Evolutionary conservation across 2,797 vertebrate species (phyloP).

Genomic region (Choloepus didactylus): DNA sequence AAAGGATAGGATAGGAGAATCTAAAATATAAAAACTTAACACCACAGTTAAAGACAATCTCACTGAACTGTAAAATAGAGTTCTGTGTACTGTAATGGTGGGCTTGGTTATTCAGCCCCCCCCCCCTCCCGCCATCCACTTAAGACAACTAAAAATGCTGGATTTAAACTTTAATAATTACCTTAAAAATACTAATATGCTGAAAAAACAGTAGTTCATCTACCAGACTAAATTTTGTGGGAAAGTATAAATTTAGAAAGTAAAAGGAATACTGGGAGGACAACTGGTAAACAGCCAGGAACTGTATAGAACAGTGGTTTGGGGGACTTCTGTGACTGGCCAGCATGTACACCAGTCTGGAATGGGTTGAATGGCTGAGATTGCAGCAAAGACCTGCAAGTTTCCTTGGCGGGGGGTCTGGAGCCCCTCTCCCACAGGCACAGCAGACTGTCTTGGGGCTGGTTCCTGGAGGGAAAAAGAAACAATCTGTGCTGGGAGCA

Average conservation of each 20-base stretch:
- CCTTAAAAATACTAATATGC: background rate
- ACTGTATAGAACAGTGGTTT: no score
- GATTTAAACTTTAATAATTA: background rate
- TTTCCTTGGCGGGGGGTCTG: no score
- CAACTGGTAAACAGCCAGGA: no score
- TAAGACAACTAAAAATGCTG: background rate
- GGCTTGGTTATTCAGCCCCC: background rate
- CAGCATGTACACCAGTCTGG: no score
- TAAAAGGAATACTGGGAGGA: no score
- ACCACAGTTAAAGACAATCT: background rate
- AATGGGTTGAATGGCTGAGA: no score
- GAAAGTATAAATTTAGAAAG: background rate
- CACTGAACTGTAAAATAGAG: background rate
- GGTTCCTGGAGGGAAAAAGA: no score
- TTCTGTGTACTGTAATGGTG: background rate
- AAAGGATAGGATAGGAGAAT: background rate
- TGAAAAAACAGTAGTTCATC: background rate
- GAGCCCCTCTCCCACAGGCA: no score
- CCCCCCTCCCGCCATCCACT: background rate
- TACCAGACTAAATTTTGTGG: background rate
- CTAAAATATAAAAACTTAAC: slow-evolving; percentile 19
- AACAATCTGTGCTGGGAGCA: no score
- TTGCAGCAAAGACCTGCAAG: no score
- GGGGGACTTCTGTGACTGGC: no score
- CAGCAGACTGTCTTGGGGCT: no score